Evolutionary conservation across 2,888 invertebrate species (phyloP).

Genomic region (Allacma fusca): DNA sequence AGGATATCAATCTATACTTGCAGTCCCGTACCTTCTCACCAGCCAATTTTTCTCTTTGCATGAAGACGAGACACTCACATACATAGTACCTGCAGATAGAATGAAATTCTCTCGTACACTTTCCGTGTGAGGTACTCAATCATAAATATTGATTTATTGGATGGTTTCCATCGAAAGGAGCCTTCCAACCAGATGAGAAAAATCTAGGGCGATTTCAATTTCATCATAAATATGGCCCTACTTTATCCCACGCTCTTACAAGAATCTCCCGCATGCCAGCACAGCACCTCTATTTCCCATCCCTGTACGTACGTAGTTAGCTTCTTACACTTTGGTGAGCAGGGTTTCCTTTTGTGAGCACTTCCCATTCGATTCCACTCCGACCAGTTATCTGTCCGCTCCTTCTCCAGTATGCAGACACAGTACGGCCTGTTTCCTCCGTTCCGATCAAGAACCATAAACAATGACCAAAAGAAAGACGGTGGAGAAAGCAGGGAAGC

Average conservation of each 20-base stretch:
- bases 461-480: not conserved
- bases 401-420: no score
- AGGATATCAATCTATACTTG: no score
- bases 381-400: no score
- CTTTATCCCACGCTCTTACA: not conserved
- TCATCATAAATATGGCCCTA: conserved; percentile 33
- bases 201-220: conserved; percentile 44
- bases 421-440: no score
- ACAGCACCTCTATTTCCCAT: no score
- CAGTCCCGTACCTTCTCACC: not conserved
- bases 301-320: not conserved
- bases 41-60: conserved; percentile 1
- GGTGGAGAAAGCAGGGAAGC: no score
- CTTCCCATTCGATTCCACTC: not conserved
- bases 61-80: not conserved
- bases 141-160: conserved; percentile 44
- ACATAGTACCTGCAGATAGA: not conserved
- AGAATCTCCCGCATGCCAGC: not conserved
- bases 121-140: conserved; percentile 35
- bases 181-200: conserved; percentile 42
- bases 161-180: conserved; percentile 33
- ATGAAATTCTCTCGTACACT: not conserved
- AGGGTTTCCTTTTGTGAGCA: not conserved
- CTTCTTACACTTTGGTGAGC: conserved; percentile 6
- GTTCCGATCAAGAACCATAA: conserved; percentile 1